A percentile compares a stretch with the other conserved stretches of the same genome.
Evolutionary conservation across 2,797 vertebrate genomes (phyloP).

Genomic region (Phoxinus dragarum): DNA sequence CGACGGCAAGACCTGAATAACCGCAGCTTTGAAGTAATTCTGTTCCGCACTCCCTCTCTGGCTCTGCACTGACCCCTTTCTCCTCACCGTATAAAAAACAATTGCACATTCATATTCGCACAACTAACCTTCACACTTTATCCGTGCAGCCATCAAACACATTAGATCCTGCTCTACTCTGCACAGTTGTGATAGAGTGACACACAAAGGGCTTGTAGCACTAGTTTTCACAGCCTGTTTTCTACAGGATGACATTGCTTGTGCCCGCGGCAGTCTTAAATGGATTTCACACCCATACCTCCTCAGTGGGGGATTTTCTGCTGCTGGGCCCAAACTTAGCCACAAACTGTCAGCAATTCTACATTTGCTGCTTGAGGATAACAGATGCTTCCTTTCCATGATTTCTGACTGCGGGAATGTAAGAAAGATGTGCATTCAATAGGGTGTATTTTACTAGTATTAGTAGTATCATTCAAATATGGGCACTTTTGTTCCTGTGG

Average conservation of each 20-base stretch:
- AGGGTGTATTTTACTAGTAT: not conserved
- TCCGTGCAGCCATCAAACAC: slow-evolving; percentile 33
- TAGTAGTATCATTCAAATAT: not conserved
- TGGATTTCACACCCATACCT: slow-evolving; percentile 76
- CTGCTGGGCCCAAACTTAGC: slow-evolving; percentile 70
- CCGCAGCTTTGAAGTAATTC: slow-evolving; percentile 22
- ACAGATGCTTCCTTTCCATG: slow-evolving; percentile 32
- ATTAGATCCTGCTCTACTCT: slow-evolving; percentile 15
- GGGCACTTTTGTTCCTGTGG: not conserved
- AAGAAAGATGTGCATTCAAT: not conserved
- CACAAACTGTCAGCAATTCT: slow-evolving; percentile 74
- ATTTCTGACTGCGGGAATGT: not conserved
- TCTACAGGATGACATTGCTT: slow-evolving; percentile 74
- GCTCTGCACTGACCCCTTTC: not conserved
- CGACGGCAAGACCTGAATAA: slow-evolving; percentile 20
- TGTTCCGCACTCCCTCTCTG: not conserved
- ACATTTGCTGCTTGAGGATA: slow-evolving; percentile 65
- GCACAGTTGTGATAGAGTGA: slow-evolving; percentile 27
- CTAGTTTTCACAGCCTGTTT: slow-evolving; percentile 66
- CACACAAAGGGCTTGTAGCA: slow-evolving; percentile 60
- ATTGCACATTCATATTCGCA: slow-evolving; percentile 1
- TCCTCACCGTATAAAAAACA: slow-evolving; percentile 16
- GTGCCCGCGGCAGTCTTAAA: slow-evolving; percentile 72
- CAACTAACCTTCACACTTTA: slow-evolving; percentile 43
- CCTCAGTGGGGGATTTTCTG: slow-evolving; percentile 73